Conservation (phyloP, 2,113 vertebrate species). For the Odocoileus virginianus region DNA sequence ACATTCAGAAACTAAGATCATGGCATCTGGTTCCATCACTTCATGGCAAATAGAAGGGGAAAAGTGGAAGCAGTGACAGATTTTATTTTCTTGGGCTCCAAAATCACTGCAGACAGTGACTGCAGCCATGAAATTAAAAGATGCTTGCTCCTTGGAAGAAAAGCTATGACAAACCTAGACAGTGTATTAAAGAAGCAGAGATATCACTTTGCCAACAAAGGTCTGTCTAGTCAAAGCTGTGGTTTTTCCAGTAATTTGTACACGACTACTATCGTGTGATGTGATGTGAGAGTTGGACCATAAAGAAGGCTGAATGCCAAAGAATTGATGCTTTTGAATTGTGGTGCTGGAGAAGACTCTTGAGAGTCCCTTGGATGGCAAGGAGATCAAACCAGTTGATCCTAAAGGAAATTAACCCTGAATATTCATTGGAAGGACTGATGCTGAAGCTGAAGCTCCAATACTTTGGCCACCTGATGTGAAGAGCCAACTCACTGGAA, state of each 20-base stretch:
- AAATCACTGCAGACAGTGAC: background rate
- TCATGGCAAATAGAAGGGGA: background rate
- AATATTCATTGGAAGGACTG: background rate
- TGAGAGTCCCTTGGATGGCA: background rate
- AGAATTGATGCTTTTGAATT: background rate
- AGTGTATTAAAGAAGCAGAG: background rate
- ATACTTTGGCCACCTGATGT: background rate
- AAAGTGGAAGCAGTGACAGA: background rate
- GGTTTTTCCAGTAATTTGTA: background rate
- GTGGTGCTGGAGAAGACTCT: background rate
- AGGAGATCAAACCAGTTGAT: background rate
- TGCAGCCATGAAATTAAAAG: background rate
- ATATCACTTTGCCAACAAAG: background rate
- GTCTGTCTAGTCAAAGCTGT: background rate
- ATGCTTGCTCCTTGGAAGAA: background rate
- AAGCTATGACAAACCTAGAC: background rate
- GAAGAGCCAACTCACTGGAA: background rate
- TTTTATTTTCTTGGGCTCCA: background rate
- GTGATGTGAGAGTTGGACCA: background rate
- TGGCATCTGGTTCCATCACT: background rate
- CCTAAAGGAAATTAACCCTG: background rate
- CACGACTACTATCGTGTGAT: too few species aligned
- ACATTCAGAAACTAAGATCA: background rate
- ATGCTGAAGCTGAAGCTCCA: background rate
- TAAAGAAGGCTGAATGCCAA: background rate